These are phyloP conservation scores for Hycleus phaleratus DNA, from an alignment of 1,140 invertebrate genomes.

Conservation along the genomic window DNA sequence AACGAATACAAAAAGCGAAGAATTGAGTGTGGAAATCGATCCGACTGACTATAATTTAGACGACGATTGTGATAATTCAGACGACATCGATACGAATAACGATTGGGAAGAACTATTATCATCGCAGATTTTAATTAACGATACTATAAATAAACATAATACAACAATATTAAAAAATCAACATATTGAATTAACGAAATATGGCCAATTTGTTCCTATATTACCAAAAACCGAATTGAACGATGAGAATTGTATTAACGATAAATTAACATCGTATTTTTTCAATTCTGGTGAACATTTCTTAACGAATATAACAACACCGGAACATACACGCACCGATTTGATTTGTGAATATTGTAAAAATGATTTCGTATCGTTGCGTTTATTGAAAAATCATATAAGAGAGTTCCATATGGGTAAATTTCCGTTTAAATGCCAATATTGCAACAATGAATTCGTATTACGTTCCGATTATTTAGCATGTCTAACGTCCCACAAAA, in stretches of 20 bases:
- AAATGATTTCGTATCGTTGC: conserved; percentile 22
- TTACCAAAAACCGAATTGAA: conserved; percentile 23
- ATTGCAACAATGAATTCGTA: conserved; percentile 26
- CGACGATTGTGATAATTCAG: conserved; percentile 12
- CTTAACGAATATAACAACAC: conserved; percentile 14
- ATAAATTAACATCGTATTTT: conserved; percentile 15
- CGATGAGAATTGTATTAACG: conserved; percentile 3
- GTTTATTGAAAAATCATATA: conserved; percentile 28
- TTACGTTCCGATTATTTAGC: conserved; percentile 25
- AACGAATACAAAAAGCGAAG: conserved; percentile 33
- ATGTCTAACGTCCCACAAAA: conserved; percentile 26
- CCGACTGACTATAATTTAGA: conserved; percentile 29
- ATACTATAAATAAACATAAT: conserved; percentile 17
- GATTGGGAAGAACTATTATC: conserved; percentile 34
- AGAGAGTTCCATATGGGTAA: conserved; percentile 33
- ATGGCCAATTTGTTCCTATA: conserved; percentile 30
- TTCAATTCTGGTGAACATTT: conserved; percentile 32
- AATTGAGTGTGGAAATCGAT: conserved; percentile 36
- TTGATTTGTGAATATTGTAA: conserved; percentile 30
- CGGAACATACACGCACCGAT: neutral
- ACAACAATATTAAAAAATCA: neutral
- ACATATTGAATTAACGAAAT: neutral
- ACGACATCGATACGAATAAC: conserved; percentile 18
- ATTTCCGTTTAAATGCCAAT: conserved; percentile 32
- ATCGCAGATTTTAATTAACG: conserved; percentile 19